A percentile compares a stretch with the other conserved stretches of the same genome.
Conservation (phyloP, 2,113 vertebrate genomes). For the Connochaetes taurinus region DNA sequence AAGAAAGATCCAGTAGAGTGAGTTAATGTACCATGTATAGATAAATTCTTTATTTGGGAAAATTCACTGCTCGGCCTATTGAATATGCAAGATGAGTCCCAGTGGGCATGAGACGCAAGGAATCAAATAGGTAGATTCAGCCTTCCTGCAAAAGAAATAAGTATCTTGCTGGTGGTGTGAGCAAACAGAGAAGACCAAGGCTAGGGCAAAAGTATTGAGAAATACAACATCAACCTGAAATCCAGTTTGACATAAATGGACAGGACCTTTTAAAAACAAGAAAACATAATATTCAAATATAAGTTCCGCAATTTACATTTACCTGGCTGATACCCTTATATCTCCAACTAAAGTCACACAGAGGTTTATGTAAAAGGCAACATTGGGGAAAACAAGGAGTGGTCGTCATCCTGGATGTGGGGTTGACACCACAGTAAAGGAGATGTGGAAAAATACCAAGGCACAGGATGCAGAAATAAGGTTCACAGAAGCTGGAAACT, state of each 20-base stretch:
- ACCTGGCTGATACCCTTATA: background rate
- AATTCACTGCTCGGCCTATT: background rate
- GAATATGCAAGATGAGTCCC: background rate
- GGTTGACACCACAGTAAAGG: background rate
- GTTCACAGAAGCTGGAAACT: background rate
- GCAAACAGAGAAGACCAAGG: background rate
- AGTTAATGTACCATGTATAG: background rate
- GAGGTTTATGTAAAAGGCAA: background rate
- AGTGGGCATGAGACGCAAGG: background rate
- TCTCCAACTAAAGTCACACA: background rate
- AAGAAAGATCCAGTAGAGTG: background rate
- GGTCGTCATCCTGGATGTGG: background rate
- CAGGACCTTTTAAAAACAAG: background rate
- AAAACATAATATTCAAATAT: background rate
- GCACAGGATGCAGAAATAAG: background rate
- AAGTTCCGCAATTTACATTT: background rate
- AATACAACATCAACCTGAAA: background rate
- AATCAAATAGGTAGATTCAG: background rate
- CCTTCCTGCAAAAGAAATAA: background rate
- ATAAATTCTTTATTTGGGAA: slow-evolving; percentile 15
- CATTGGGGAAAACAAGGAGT: background rate
- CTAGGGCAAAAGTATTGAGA: background rate
- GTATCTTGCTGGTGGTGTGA: too few species aligned
- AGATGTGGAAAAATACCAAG: background rate
- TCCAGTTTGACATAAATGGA: background rate